Evolutionary conservation across 2,888 invertebrate species (phyloP).

Genomic region (Ypsolopha scabrella): DNA sequence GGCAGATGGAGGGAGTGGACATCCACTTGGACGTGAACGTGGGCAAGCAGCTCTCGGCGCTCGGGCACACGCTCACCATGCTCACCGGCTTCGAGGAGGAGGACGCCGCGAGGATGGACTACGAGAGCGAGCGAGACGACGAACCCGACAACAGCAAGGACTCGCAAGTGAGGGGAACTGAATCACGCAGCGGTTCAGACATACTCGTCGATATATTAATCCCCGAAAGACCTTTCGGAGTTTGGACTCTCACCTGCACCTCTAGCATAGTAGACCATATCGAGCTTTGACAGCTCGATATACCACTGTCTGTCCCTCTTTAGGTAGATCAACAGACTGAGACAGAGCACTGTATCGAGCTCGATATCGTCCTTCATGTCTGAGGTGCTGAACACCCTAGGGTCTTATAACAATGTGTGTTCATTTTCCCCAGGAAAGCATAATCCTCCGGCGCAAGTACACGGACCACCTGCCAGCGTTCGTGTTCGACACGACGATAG

Average conservation of each 20-base stretch:
- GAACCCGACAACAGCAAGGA: conserved; percentile 73
- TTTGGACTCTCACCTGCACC: background rate
- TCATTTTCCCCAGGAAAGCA: conserved; percentile 78
- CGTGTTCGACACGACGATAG: conserved; percentile 83
- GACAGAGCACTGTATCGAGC: too few species aligned
- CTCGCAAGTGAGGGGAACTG: conserved; percentile 45
- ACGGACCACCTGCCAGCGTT: conserved; percentile 86
- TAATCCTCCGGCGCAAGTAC: conserved; percentile 74
- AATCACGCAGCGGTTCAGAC: background rate
- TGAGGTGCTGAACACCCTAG: too few species aligned
- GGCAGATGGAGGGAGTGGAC: conserved; percentile 99
- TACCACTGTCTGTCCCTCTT: too few species aligned
- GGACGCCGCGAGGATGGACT: conserved; percentile 76
- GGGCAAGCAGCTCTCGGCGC: conserved; percentile 93
- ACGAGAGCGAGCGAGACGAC: conserved; percentile 84
- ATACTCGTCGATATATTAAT: background rate
- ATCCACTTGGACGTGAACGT: conserved; percentile 96
- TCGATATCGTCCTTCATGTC: too few species aligned
- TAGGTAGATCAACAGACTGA: too few species aligned
- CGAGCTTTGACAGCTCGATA: too few species aligned
- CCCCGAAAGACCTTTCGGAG: background rate
- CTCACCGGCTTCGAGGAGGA: conserved; percentile 91
- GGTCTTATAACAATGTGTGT: too few species aligned
- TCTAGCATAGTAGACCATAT: too few species aligned
- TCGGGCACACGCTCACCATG: conserved; percentile 96